Percentiles rank a stretch among this genome's conserved stretches.
Evolutionary conservation across 2,797 vertebrate genomes (phyloP).

Genomic region (Phrynocephalus forsythii): DNA sequence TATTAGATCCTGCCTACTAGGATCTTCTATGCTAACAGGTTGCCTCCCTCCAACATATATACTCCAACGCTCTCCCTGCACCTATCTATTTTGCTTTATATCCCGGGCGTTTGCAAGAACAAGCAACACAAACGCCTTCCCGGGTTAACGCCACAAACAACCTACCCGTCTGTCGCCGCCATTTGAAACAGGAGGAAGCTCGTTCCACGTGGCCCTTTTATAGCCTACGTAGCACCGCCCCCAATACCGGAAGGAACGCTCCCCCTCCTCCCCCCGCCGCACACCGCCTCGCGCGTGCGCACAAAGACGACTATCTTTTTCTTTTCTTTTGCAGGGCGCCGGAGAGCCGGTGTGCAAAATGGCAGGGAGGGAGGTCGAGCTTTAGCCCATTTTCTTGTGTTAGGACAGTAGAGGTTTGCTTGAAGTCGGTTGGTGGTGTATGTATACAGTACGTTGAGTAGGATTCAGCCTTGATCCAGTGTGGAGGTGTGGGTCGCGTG

Average conservation of each 20-base stretch:
- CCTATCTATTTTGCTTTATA: too few relatives aligned
- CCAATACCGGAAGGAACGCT: not conserved
- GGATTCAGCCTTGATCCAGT: not conserved
- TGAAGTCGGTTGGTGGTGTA: not conserved
- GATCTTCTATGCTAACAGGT: not conserved
- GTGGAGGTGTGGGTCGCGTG: not conserved
- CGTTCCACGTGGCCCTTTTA: not conserved
- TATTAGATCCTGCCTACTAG: too few relatives aligned
- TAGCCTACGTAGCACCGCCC: not conserved
- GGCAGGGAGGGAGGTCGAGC: too few relatives aligned
- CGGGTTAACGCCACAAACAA: rapidly evolving
- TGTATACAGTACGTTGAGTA: not conserved
- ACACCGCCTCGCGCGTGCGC: not conserved
- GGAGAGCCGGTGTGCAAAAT: too few relatives aligned
- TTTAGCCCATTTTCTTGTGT: not conserved
- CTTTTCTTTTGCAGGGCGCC: too few relatives aligned
- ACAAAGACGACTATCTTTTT: too few relatives aligned
- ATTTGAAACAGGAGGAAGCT: not conserved
- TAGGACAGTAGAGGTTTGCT: not conserved
- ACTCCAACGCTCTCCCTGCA: too few relatives aligned
- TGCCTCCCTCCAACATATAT: too few relatives aligned
- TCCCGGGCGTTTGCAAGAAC: too few relatives aligned
- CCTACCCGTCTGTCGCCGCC: not conserved
- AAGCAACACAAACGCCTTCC: too few relatives aligned
- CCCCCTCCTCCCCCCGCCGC: not conserved